Evolutionary conservation across 2,797 vertebrate species (phyloP).

Genomic region (Sebastes itinus): DNA sequence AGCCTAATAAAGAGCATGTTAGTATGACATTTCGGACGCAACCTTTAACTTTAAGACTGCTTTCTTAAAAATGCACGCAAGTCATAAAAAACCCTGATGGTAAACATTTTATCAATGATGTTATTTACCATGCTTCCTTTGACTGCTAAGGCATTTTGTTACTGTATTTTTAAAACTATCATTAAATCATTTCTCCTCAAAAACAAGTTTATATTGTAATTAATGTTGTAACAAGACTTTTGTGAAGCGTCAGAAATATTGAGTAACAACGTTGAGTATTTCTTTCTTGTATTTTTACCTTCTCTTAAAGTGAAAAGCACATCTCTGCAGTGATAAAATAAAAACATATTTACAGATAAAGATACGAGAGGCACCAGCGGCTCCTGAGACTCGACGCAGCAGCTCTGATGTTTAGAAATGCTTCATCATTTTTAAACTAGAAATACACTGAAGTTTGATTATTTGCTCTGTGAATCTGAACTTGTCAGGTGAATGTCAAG

Average conservation of each 20-base stretch:
- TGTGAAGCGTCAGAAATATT: not conserved
- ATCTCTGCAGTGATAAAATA: not conserved
- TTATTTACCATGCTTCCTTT: not conserved
- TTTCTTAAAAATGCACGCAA: not conserved
- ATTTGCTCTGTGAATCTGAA: not conserved
- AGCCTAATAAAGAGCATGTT: too few relatives aligned
- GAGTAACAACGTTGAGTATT: not conserved
- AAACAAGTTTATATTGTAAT: not conserved
- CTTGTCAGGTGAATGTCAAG: not conserved
- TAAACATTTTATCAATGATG: not conserved
- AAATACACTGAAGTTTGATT: not conserved
- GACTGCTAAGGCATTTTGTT: not conserved
- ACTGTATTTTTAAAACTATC: not conserved
- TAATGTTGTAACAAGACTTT: not conserved
- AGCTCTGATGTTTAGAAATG: not conserved
- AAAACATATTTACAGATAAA: slow-evolving; percentile 15
- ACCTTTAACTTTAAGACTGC: not conserved
- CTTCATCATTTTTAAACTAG: not conserved
- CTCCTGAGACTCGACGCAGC: slow-evolving; percentile 13
- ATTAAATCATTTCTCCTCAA: not conserved
- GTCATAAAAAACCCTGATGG: not conserved
- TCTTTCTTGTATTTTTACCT: not conserved
- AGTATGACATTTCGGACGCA: too few relatives aligned
- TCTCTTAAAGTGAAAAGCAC: not conserved
- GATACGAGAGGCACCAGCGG: not conserved